Base-by-base conservation (phyloP, 1,140 invertebrate species). In the Gryllus bimaculatus region DNA sequence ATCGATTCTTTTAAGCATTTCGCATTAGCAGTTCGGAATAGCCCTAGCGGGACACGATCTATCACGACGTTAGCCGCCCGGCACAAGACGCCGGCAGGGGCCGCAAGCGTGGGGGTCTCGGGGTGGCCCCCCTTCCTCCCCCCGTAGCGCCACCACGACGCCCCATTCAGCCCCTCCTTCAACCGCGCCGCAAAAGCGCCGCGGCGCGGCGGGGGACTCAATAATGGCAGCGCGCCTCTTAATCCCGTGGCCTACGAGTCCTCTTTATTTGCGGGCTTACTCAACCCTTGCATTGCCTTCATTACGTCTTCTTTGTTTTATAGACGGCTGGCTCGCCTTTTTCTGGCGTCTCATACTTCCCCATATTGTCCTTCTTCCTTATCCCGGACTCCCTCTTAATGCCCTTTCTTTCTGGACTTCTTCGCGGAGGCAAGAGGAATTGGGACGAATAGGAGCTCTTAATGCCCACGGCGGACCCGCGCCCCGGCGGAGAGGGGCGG, bases 231-330 rank as follows among this genome's bases (percentile, higher is more conserved):
- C 54, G 54, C 18, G 54, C 54, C 54, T 66, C 54, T 66, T 66
- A 66, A 66, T 66, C 54, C 54, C 54, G 18, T 66, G 54, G 54
- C 54, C 54, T 66, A 66, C 54, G 54, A 66, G 54, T 66, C 2
- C 54, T 66, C 54, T 66, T 66, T 66, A 66, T 66, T 66, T 66
- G 54, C 54, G 54, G 54, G 54, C 54, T 66, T 66, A 66, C 54
- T 66, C 54, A 66, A 66, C 54, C 54, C 54, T 66, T 66, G 54
- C 54, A 66, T 66, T 66, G 54, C 54, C 54, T 66, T 66, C 54
- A 66, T 66, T 66, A 66, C 54, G 54, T 66, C 54, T 66, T 66
- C 54, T 66, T 66, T 66, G 54, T 66, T 66, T 66, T 66, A 66
- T 66, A 66, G 54, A 66, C 54, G 54, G 18, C 54, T 66, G 54